Evolutionary conservation across 2,888 invertebrate genomes (phyloP).

Genomic region (Chorisops tibialis): DNA sequence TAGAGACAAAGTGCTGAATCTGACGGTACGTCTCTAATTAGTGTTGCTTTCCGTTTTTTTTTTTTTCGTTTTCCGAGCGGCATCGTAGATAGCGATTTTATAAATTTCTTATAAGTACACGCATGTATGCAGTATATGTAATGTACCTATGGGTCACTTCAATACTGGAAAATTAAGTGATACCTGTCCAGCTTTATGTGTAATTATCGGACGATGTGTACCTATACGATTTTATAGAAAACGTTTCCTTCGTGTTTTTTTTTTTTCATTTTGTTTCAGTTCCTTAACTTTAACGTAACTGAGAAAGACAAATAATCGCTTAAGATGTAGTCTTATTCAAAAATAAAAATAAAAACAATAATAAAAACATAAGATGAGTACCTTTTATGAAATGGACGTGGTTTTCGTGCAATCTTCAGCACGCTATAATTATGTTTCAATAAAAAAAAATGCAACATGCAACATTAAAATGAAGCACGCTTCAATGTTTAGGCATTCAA

Average conservation of each 20-base stretch:
- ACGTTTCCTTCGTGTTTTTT: background rate
- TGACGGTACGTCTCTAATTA: conserved; percentile 21
- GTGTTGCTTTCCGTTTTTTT: background rate
- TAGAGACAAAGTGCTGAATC: conserved; percentile 18
- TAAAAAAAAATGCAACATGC: too few species aligned
- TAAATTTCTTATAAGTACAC: background rate
- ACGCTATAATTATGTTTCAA: too few species aligned
- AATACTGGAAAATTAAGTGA: conserved; percentile 12
- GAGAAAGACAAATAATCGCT: too few species aligned
- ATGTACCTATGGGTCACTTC: background rate
- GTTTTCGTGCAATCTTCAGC: too few species aligned
- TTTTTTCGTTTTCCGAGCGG: background rate
- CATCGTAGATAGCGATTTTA: background rate
- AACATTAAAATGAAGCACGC: too few species aligned
- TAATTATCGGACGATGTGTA: conserved; percentile 14
- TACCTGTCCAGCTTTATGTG: conserved; percentile 1
- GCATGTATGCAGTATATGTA: background rate
- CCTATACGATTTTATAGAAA: conserved; percentile 10
- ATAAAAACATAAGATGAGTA: too few species aligned
- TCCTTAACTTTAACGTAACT: too few species aligned
- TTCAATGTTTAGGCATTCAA: too few species aligned
- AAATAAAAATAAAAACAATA: too few species aligned
- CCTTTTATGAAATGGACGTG: too few species aligned
- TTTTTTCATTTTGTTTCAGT: background rate
- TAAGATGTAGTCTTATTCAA: too few species aligned